phyloP scores from a whole-genome alignment of 2,888 invertebrate genomes.

The Drosophila nr. perissopoda region DNA sequence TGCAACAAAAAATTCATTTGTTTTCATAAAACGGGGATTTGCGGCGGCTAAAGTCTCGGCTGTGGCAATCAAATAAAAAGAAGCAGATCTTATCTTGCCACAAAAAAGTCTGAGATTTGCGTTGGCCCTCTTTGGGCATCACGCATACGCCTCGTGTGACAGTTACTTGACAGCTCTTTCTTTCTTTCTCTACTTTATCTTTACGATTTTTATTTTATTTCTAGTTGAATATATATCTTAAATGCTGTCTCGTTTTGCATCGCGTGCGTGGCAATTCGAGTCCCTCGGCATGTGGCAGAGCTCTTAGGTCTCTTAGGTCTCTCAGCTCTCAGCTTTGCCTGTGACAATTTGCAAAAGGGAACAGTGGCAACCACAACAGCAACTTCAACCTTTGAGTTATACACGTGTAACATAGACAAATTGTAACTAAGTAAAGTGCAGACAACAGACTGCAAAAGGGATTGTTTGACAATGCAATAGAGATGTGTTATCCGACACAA shows the following conservation, averaged over 20 bases:
- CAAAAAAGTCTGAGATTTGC: conserved; percentile 34
- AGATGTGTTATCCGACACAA: not conserved
- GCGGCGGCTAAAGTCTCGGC: conserved; percentile 23
- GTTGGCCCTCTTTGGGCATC: conserved; percentile 40
- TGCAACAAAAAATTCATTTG: conserved; percentile 73
- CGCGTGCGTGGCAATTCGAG: conserved; percentile 31
- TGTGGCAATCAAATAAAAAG: conserved; percentile 60
- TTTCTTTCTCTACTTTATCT: conserved; percentile 1
- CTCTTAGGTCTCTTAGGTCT: no score
- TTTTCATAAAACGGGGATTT: conserved; percentile 78
- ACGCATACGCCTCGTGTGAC: conserved; percentile 67
- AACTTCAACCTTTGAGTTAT: not conserved
- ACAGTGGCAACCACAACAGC: not conserved
- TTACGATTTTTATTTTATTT: conserved; percentile 15
- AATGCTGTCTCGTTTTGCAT: conserved; percentile 43
- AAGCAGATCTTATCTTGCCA: conserved; percentile 12
- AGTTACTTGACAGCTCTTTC: conserved; percentile 49
- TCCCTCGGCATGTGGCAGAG: conserved; percentile 7
- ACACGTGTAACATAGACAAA: not conserved
- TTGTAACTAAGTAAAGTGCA: not conserved
- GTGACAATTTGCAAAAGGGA: conserved; percentile 40
- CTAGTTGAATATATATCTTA: conserved; percentile 42
- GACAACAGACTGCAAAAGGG: not conserved
- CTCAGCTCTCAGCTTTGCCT: conserved; percentile 37
- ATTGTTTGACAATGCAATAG: not conserved